phyloP scores from a whole-genome alignment of 2,888 invertebrate species.

The Bimastos eiseni region DNA sequence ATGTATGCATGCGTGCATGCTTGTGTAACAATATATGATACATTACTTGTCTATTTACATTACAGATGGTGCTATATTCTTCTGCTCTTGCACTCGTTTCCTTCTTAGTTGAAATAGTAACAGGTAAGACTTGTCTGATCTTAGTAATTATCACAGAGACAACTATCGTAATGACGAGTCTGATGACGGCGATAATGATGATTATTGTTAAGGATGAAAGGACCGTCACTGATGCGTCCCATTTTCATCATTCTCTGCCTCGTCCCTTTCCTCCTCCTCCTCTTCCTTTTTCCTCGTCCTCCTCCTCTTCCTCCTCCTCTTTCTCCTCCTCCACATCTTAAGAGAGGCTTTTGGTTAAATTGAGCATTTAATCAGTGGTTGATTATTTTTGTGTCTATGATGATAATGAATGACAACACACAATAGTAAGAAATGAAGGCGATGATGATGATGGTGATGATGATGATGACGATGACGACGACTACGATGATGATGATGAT shows the following conservation, averaged over 20 bases:
- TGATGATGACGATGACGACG: too few species aligned
- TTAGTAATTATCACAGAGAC: background rate
- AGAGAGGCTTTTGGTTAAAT: too few species aligned
- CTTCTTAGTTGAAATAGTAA: constrained; percentile 1
- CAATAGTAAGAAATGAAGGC: too few species aligned
- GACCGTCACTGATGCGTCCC: background rate
- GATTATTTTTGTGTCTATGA: too few species aligned
- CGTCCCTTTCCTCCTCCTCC: too few species aligned
- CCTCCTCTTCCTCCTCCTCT: too few species aligned
- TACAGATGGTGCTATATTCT: background rate
- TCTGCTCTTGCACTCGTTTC: background rate
- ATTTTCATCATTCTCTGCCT: background rate
- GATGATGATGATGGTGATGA: too few species aligned
- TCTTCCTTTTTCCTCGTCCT: too few species aligned
- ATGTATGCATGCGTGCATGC: background rate
- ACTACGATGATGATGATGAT: too few species aligned
- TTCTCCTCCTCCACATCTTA: too few species aligned
- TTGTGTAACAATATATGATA: background rate
- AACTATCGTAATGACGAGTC: background rate
- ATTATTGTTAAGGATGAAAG: background rate
- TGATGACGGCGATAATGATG: background rate
- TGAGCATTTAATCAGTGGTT: too few species aligned
- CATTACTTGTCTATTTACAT: background rate
- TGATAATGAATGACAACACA: too few species aligned
- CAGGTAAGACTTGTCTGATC: background rate